Evolutionary conservation across 2,797 vertebrate species (phyloP).

Genomic region (Falco columbarius): DNA sequence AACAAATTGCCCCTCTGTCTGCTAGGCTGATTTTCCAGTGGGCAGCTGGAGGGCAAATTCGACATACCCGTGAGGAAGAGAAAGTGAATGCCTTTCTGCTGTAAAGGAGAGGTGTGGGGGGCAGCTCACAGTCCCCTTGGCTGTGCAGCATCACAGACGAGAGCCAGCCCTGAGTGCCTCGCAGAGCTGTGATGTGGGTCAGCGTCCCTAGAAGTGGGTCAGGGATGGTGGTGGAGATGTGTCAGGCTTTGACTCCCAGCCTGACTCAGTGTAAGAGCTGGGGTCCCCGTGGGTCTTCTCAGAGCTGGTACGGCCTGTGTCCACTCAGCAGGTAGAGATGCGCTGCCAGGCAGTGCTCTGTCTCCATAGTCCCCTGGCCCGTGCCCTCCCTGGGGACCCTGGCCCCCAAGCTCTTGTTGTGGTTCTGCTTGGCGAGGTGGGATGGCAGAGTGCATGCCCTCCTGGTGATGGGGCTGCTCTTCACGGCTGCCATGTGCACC

Average conservation of each 20-base stretch:
- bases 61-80: background rate
- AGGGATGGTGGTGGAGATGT: background rate
- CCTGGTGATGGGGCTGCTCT: background rate
- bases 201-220: background rate
- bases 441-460: background rate
- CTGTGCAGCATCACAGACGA: rapidly evolving
- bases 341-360: rapidly evolving
- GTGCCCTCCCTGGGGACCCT: background rate
- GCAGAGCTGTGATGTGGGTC: background rate
- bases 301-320: rapidly evolving
- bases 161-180: rapidly evolving
- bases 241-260: background rate
- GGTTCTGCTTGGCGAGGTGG: background rate
- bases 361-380: background rate
- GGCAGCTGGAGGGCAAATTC: background rate
- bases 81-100: background rate
- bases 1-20: slow-evolving; percentile 40
- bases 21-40: slow-evolving; percentile 35
- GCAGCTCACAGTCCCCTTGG: background rate
- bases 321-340: background rate
- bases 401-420: background rate
- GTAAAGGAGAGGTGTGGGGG: background rate
- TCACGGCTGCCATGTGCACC: background rate
- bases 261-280: background rate
- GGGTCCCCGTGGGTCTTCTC: background rate